phyloP scores from a whole-genome alignment of 2,113 vertebrate genomes.

The Empidonax traillii region DNA sequence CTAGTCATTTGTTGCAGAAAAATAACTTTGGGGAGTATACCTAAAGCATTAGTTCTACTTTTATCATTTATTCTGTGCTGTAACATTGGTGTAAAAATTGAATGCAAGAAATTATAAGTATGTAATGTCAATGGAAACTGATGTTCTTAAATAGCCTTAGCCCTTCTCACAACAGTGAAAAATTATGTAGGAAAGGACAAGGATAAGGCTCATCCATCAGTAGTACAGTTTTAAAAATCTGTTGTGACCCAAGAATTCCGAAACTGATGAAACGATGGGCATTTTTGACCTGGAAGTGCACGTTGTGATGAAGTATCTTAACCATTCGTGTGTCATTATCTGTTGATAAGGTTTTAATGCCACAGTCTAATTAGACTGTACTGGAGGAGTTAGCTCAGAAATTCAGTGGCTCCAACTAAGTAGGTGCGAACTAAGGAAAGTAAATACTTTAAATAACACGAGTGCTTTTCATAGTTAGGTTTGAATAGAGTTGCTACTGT shows the following conservation, averaged over 20 bases:
- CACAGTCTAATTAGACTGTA: background rate
- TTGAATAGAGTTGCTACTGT: background rate
- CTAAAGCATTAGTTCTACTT: background rate
- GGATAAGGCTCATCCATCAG: background rate
- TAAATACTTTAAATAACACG: background rate
- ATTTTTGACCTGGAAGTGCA: background rate
- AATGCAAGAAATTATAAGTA: background rate
- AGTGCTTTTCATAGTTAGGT: background rate
- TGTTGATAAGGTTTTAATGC: background rate
- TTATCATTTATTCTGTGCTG: background rate
- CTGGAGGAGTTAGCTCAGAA: background rate
- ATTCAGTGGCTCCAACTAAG: background rate
- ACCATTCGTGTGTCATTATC: background rate
- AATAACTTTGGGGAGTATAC: background rate
- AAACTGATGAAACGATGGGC: background rate
- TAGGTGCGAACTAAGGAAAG: background rate
- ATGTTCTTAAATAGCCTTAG: background rate
- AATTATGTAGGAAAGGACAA: background rate
- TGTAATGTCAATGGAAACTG: background rate
- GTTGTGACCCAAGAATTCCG: background rate
- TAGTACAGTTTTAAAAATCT: background rate
- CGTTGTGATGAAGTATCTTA: background rate
- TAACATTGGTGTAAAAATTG: background rate
- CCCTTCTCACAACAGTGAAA: background rate
- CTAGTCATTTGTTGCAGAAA: background rate